Conservation (phyloP, 2,797 vertebrate species). For the Rousettus madagascariensis region DNA sequence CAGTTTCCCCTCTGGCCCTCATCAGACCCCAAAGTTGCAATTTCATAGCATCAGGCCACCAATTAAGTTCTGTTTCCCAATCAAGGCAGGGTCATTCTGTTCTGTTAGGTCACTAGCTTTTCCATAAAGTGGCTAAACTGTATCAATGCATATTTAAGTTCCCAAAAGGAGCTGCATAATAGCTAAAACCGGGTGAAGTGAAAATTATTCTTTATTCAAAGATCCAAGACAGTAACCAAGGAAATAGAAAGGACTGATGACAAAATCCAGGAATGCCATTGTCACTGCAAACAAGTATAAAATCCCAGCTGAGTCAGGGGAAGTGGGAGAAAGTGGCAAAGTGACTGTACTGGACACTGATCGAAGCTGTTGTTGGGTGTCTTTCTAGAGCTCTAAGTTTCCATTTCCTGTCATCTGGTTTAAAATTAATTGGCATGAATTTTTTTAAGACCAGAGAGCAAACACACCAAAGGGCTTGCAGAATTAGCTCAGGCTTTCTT, state of each 20-base stretch:
- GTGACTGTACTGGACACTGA: neutral
- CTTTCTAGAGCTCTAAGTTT: conserved; percentile 69
- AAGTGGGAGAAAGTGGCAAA: neutral
- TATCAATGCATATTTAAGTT: neutral
- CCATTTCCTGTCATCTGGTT: conserved; percentile 77
- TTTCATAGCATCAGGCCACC: neutral
- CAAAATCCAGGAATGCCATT: neutral
- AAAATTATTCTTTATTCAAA: conserved; percentile 58
- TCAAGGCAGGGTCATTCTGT: neutral
- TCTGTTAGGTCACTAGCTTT: neutral
- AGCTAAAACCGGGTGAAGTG: conserved; percentile 34
- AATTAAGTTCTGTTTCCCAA: conserved; percentile 40
- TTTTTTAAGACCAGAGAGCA: conserved; percentile 77
- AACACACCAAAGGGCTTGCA: conserved; percentile 62
- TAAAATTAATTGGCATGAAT: conserved; percentile 80
- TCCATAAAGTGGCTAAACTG: conserved; percentile 28
- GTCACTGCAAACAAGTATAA: neutral
- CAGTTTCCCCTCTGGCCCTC: neutral
- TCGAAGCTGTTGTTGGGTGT: conserved; percentile 42
- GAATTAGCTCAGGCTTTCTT: conserved; percentile 5
- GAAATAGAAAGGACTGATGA: neutral
- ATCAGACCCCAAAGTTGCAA: neutral
- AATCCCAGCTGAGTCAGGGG: neutral
- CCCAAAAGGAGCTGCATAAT: conserved; percentile 25
- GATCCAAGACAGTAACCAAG: conserved; percentile 60